phyloP scores from a whole-genome alignment of 2,113 vertebrate species.

The Lutjanus erythropterus region DNA sequence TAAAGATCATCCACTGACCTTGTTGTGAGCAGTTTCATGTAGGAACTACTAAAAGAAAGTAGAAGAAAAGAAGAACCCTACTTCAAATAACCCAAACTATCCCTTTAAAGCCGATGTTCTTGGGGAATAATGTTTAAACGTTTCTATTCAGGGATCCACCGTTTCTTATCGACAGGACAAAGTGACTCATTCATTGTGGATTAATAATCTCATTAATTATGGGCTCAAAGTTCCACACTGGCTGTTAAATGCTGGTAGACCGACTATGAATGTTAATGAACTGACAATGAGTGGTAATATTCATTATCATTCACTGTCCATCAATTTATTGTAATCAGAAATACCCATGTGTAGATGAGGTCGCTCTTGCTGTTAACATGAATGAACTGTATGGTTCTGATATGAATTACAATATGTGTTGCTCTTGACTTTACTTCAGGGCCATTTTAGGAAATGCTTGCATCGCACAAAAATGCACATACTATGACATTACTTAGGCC shows the following conservation, averaged over 20 bases:
- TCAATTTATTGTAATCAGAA: neutral
- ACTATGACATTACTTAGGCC: neutral
- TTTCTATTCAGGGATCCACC: too few relatives aligned
- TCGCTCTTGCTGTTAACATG: neutral
- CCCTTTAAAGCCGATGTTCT: too few relatives aligned
- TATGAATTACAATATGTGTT: neutral
- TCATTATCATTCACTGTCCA: neutral
- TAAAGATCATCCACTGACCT: too few relatives aligned
- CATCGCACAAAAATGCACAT: neutral
- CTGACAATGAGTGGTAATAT: neutral
- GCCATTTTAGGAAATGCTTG: neutral
- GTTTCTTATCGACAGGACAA: too few relatives aligned
- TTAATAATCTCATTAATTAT: too few relatives aligned
- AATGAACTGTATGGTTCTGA: neutral
- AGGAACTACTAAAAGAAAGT: too few relatives aligned
- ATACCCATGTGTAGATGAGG: neutral
- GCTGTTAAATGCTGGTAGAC: slow-evolving; percentile 5
- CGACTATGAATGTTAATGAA: neutral
- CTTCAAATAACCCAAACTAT: too few relatives aligned
- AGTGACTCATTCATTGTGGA: too few relatives aligned
- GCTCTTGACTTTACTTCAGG: slow-evolving; percentile 2
- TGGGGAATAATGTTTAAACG: too few relatives aligned
- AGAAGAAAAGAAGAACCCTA: too few relatives aligned
- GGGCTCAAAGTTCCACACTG: neutral
- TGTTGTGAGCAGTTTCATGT: too few relatives aligned